phyloP scores from a whole-genome alignment of 92 coral and sea anemone genomes.

The Zoanthus gigantus region DNA sequence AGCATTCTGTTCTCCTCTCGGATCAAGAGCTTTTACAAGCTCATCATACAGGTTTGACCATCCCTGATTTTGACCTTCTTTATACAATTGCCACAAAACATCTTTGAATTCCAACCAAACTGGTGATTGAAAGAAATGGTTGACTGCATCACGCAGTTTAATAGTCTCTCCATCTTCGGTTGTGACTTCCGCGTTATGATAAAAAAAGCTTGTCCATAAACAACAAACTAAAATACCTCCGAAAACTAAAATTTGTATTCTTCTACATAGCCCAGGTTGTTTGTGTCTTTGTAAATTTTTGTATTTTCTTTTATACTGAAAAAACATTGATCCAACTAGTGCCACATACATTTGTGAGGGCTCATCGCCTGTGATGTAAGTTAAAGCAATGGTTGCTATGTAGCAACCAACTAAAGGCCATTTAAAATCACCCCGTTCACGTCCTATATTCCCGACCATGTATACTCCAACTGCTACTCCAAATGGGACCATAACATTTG shows the following conservation, averaged over 20 bases:
- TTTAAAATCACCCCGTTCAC: conserved; percentile 92
- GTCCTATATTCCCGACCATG: conserved; percentile 95
- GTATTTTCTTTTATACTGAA: conserved; percentile 81
- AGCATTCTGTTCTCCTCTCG: conserved; percentile 99
- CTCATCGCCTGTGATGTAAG: conserved; percentile 84
- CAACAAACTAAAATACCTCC: conserved; percentile 80
- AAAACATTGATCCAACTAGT: conserved; percentile 82
- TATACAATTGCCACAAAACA: conserved; percentile 85
- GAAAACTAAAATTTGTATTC: conserved; percentile 76
- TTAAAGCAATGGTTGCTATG: conserved; percentile 67
- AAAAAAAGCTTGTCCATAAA: conserved; percentile 95
- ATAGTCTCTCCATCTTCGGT: conserved; percentile 99
- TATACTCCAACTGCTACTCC: conserved; percentile 98
- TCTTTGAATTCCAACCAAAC: conserved; percentile 96
- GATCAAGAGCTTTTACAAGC: conserved; percentile 95
- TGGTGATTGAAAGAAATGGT: conserved; percentile 98
- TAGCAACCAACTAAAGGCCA: conserved; percentile 82
- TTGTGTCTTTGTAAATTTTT: conserved; percentile 63
- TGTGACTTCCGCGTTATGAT: conserved; percentile 92
- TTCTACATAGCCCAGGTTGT: conserved; percentile 75
- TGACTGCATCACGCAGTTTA: conserved; percentile 90
- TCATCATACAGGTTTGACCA: conserved; percentile 99
- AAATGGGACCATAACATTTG: conserved; percentile 83
- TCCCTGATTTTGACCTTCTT: conserved; percentile 93
- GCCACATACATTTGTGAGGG: conserved; percentile 95